Percentiles rank a stretch among this genome's conserved stretches.
Evolutionary conservation across 2,888 invertebrate species (phyloP).

Genomic region (Argyra leucocephala): DNA sequence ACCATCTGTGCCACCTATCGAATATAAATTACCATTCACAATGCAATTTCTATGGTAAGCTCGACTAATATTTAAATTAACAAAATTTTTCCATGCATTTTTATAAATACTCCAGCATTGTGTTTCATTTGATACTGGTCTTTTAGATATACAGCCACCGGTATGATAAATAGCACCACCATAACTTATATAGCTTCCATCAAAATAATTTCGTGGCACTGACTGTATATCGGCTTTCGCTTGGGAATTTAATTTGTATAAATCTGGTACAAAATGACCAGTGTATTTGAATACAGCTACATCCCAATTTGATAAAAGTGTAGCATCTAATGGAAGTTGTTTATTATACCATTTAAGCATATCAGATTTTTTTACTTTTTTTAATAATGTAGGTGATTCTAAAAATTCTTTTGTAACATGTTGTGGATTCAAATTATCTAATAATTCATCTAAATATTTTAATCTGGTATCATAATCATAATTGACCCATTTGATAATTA

Average conservation of each 20-base stretch:
- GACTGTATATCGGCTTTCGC: conserved; percentile 12
- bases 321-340: conserved; percentile 4
- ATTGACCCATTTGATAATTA: conserved; percentile 22
- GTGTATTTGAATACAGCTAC: conserved; percentile 19
- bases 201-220: conserved; percentile 16
- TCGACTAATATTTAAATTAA: conserved; percentile 21
- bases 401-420: conserved; percentile 20
- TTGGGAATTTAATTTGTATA: conserved; percentile 15
- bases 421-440: conserved; percentile 16
- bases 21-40: conserved; percentile 19
- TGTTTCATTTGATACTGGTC: conserved; percentile 12
- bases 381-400: conserved; percentile 11
- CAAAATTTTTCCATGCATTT: conserved; percentile 22
- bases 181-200: conserved; percentile 19
- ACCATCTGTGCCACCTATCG: conserved; percentile 21
- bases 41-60: conserved; percentile 23
- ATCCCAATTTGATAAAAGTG: conserved; percentile 13
- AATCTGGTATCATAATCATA: conserved; percentile 18
- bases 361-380: conserved; percentile 2
- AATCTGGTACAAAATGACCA: conserved; percentile 15
- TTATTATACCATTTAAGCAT: conserved; percentile 14
- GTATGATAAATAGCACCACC: conserved; percentile 22
- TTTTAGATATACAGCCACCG: conserved; percentile 22
- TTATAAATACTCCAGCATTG: conserved; percentile 20
- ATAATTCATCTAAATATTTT: conserved; percentile 18